Evolutionary conservation across 2,797 vertebrate genomes (phyloP), one percentile per base, ranked within the genome.

Genomic region (Sebastes kiyomatsui): DNA sequence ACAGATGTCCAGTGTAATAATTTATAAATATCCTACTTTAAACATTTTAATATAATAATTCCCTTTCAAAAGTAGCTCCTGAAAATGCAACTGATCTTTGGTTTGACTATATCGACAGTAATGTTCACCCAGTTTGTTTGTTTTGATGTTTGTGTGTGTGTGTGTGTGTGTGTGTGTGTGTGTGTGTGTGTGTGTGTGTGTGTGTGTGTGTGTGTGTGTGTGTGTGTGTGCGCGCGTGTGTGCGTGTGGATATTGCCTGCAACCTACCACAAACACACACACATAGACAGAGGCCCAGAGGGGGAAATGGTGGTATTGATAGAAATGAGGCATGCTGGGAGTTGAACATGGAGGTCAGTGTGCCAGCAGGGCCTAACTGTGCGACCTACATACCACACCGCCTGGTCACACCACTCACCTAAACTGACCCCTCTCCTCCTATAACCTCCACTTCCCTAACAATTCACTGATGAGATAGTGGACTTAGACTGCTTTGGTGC

Each of bases 311-410:
- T 32, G 82, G 49, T 83, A 79, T 90, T 13, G 72, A 89, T 81
- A 67, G 72, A 33, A 81, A 30, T 58, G 30, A 68, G 3, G 87
- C 83, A 77, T 87, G 89, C 83, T 90, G 83, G 81, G 85, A 80
- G 65, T 27, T 62, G 65, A 55, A 60, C 6, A 3, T 65, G 71
- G 81, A 77, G 89, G 89, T 84, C 87, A 90, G 77, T 81, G 82
- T 87, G 79, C 42, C 85, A 82, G 67, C 82, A 79, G 64, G 32
- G 65, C 68, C 77, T 75, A 75, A 67, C 77, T 72, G 72, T 67
- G 77, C 80, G 84, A 83, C 84, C 88, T 59, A 85, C 61, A 85
- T 85, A 72, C 72, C 22, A 30, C 55, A 30, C 2, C 13, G 10
- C 54, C 22, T 14, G 58, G 42, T 67, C 38, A 12, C 72, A 33